These are phyloP conservation scores for Drosophila subsilvestris DNA, from an alignment of 2,888 invertebrate species.

Conservation along the genomic window DNA sequence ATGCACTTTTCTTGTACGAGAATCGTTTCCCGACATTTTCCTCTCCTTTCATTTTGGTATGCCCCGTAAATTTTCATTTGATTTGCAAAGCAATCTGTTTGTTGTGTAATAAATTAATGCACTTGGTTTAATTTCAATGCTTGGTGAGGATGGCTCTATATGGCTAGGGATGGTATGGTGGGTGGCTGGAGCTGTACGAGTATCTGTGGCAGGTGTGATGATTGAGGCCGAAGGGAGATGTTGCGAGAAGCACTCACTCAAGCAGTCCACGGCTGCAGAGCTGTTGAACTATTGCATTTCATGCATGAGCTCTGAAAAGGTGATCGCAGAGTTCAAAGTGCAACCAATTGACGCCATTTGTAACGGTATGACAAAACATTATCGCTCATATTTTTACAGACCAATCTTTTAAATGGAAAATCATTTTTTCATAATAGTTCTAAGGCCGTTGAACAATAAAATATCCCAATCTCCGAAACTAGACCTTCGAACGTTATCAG, in stretches of 20 bases:
- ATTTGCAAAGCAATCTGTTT: constrained; percentile 73
- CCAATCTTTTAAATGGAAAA: not conserved
- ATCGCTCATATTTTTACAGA: too few relatives aligned
- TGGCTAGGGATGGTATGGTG: not conserved
- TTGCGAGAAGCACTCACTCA: constrained; percentile 10
- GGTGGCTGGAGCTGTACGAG: not conserved
- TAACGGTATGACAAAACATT: not conserved
- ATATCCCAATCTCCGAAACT: too few relatives aligned
- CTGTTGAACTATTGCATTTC: constrained; percentile 12
- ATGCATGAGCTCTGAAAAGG: constrained; percentile 1
- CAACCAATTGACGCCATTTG: not conserved
- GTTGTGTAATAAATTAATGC: constrained; percentile 70
- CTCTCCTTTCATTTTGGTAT: constrained; percentile 43
- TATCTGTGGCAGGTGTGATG: not conserved
- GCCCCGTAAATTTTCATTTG: constrained; percentile 60
- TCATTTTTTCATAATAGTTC: too few relatives aligned
- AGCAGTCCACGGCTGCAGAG: constrained; percentile 24
- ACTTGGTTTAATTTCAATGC: constrained; percentile 69
- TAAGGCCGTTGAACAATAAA: too few relatives aligned
- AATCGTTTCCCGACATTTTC: not conserved
- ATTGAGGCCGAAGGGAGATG: constrained; percentile 4
- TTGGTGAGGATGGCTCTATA: constrained; percentile 36
- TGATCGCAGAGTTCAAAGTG: constrained; percentile 27
- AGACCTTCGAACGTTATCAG: too few relatives aligned
- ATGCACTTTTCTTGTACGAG: constrained; percentile 34